Conservation (phyloP, 2,888 invertebrate genomes). For the Spicauda simplicius region DNA sequence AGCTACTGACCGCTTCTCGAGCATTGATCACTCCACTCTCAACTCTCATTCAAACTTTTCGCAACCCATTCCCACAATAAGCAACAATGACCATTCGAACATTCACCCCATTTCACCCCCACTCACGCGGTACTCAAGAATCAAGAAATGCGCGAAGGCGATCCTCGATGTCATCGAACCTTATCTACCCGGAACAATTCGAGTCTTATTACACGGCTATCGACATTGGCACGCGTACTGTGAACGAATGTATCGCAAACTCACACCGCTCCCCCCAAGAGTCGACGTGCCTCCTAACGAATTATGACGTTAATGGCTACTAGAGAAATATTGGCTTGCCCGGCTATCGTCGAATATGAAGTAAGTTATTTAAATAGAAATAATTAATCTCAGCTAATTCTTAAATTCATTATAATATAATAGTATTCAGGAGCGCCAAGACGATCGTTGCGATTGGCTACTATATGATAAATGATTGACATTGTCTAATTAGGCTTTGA, state of each 20-base stretch:
- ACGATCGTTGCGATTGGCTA: neutral
- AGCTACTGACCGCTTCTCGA: neutral
- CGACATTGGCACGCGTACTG: neutral
- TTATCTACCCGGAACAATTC: neutral
- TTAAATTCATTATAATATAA: conserved; percentile 8
- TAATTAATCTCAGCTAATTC: conserved; percentile 27
- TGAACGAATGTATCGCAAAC: neutral
- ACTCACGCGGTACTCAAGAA: neutral
- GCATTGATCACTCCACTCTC: neutral
- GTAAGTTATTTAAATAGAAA: conserved; percentile 25
- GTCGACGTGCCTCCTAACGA: neutral
- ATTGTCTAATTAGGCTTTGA: neutral
- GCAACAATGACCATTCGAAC: neutral
- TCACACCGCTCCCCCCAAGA: neutral
- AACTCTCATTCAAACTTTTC: too few species aligned
- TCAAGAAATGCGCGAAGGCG: neutral
- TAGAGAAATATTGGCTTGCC: conserved; percentile 16
- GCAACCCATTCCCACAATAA: neutral
- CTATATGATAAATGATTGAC: neutral
- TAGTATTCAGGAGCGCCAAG: neutral
- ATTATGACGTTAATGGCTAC: conserved; percentile 25
- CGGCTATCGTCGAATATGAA: conserved; percentile 9
- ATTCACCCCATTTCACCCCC: neutral
- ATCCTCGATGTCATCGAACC: neutral
- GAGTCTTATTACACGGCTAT: neutral